Conservation (phyloP, 2,113 vertebrate species). For the Oreochromis aureus region DNA sequence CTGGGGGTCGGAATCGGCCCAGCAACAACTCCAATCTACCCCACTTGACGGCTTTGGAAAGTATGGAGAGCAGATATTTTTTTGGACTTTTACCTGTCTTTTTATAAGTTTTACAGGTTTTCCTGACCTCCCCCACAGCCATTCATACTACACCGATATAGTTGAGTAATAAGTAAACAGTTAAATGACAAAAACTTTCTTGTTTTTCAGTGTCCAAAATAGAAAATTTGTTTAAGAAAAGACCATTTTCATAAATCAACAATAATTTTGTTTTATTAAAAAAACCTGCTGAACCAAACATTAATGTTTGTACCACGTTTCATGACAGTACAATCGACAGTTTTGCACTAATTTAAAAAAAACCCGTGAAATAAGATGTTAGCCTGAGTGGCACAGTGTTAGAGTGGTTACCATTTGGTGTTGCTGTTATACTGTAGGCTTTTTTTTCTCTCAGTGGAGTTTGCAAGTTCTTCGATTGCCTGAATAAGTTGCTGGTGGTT, state of each 20-base stretch:
- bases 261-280: background rate
- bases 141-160: background rate
- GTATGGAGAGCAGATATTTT: background rate
- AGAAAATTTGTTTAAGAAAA: background rate
- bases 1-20: background rate
- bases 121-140: background rate
- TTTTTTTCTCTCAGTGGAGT: background rate
- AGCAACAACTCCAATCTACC: background rate
- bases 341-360: accelerated
- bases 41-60: background rate
- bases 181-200: background rate
- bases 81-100: background rate
- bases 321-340: background rate
- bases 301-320: background rate
- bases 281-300: background rate
- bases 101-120: background rate
- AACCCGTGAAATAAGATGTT: background rate
- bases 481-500: background rate
- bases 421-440: background rate
- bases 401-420: background rate
- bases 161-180: background rate
- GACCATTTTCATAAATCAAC: background rate
- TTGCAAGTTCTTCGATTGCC: background rate
- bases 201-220: background rate
- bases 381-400: background rate